phyloP scores from a whole-genome alignment of 2,797 vertebrate species.

The Thripadectes ignobilis region DNA sequence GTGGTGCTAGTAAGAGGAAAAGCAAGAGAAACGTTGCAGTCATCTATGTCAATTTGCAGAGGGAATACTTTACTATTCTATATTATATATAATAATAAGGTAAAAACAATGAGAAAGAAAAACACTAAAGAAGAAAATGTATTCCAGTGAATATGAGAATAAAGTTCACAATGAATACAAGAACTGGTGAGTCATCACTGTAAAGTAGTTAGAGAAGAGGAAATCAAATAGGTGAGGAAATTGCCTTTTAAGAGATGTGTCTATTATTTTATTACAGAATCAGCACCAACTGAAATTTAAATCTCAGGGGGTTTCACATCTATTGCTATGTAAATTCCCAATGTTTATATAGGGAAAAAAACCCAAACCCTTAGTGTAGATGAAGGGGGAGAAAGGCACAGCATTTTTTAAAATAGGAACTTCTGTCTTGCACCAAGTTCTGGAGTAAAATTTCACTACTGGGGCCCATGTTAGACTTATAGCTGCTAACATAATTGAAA shows the following conservation, averaged over 20 bases:
- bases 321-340: not conserved
- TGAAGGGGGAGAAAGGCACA: not conserved
- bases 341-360: not conserved
- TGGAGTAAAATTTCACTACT: not conserved
- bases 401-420: slow-evolving; percentile 7
- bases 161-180: not conserved
- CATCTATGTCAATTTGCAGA: not conserved
- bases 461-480: not conserved
- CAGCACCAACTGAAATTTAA: not conserved
- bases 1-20: not conserved
- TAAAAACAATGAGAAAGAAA: not conserved
- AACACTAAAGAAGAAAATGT: not conserved
- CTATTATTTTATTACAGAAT: not conserved
- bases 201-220: not conserved
- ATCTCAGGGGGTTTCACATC: not conserved
- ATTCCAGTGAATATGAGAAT: not conserved
- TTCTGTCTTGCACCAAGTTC: not conserved
- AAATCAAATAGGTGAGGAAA: not conserved
- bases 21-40: not conserved
- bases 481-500: slow-evolving; percentile 45
- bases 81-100: not conserved
- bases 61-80: not conserved
- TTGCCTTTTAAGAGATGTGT: not conserved
- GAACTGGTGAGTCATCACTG: not conserved
- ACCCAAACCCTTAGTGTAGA: not conserved